Base-by-base conservation (phyloP, 2,888 invertebrate genomes). In the Sthenelais limicola region DNA sequence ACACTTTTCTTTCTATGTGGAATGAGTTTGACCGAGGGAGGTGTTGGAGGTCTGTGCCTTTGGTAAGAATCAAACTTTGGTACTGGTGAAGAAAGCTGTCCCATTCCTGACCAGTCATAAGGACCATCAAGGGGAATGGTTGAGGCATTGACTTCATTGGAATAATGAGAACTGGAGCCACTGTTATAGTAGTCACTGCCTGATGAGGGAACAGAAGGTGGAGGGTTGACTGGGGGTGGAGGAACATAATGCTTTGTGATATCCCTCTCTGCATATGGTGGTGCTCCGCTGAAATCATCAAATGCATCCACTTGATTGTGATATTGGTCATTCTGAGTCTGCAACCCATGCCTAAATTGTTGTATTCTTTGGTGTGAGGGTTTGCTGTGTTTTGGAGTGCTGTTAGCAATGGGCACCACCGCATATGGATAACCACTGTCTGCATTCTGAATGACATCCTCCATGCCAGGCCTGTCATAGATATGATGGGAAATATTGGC, bases 191-290 rank as follows among this genome's bases (percentile, higher is more conserved):
- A 9, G 21, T 62, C 26, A 24, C 43, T 62, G 3, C 38, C 38
- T 38, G 21, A 4, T 3, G 24, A 5, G 4, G 62, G 62, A 21
- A 28, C 62, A 1, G 62, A 5, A 5, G 62, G 62, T 5, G 38
- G 38, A 1, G 62, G 62, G 1, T 15, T 21, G 5, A 15, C 43
- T 35, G 62, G 62, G 12, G 62, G 62, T 38, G 62, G 62, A 38
- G 62, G 62, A 3, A 38, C 62, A 62, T 38, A 62, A 62, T 62
- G 62, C 21, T 38, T 35, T 18, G 62, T 62, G 1, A 62, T 62
- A 24, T 62, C 62, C 43, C 62, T 62, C 24, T 3, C 24, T 62
- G 38, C 30, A 28, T 51, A 5, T 18, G 18, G 12, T 43, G 9
- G 43, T 18, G 43, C 43, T 43, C 18, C 18, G 12, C 43, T 12